These are phyloP conservation scores for Pardosa pseudoannulata DNA, from an alignment of 2,888 invertebrate genomes.

Conservation along the genomic window DNA sequence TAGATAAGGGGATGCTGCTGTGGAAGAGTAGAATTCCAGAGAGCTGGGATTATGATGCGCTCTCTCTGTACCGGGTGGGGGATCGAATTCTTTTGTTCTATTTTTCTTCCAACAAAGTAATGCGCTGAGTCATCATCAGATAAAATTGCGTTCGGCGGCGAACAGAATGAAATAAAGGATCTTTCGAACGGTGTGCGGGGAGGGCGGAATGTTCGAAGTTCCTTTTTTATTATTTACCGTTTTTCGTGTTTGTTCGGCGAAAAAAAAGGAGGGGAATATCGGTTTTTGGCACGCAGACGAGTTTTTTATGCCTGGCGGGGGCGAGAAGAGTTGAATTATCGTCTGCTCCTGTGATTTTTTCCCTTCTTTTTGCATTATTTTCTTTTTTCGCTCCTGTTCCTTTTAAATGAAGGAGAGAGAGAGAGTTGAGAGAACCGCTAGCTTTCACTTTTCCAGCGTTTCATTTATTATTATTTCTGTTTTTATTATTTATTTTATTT, in stretches of 20 bases:
- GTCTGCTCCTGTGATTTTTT: not conserved
- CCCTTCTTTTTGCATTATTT: not conserved
- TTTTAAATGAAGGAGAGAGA: not conserved
- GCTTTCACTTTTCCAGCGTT: not conserved
- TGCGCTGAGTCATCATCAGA: slow-evolving; percentile 60
- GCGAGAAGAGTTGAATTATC: slow-evolving; percentile 12
- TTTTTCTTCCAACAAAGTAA: slow-evolving; percentile 45
- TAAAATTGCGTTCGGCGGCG: slow-evolving; percentile 45
- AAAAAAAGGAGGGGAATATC: slow-evolving; percentile 6
- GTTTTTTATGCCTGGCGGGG: slow-evolving; percentile 3
- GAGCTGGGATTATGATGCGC: slow-evolving; percentile 13
- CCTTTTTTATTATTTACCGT: slow-evolving; percentile 10
- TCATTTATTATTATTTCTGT: too few species aligned
- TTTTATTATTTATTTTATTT: too few species aligned
- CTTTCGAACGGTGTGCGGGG: not conserved
- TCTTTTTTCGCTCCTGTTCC: not conserved
- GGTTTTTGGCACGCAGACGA: slow-evolving; percentile 10
- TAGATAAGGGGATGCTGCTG: not conserved
- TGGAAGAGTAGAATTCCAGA: slow-evolving; percentile 21
- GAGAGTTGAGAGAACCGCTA: not conserved
- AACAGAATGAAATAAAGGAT: slow-evolving; percentile 43
- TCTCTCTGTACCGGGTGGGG: not conserved
- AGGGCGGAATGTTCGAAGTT: too few species aligned
- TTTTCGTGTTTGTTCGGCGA: slow-evolving; percentile 8
- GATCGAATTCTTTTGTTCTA: slow-evolving; percentile 56